These are phyloP conservation scores for Capromys pilorides DNA, from an alignment of 2,797 vertebrate species.

Conservation along the genomic window DNA sequence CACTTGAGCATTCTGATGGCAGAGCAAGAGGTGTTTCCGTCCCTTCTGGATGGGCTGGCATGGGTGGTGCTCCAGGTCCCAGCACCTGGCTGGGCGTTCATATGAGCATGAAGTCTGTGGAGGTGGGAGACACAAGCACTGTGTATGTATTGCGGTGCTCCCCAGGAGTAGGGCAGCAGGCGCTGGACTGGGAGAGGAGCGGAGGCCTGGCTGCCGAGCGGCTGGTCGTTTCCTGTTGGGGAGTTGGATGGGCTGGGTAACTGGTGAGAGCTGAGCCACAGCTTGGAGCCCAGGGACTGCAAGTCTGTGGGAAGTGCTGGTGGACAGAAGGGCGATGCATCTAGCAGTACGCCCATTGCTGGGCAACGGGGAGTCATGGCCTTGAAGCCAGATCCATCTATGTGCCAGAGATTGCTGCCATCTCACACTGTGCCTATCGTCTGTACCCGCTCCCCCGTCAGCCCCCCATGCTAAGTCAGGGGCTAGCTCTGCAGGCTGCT, in stretches of 20 bases:
- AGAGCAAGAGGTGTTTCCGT: accelerated
- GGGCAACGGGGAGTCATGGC: not conserved
- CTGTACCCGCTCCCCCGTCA: too few relatives aligned
- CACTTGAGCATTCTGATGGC: accelerated
- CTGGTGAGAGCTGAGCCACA: not conserved
- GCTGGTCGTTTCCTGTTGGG: not conserved
- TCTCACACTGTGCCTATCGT: accelerated
- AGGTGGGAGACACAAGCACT: not conserved
- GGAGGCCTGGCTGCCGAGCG: not conserved
- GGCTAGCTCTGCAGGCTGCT: accelerated
- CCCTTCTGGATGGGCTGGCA: not conserved
- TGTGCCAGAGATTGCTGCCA: accelerated
- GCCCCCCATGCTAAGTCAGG: accelerated
- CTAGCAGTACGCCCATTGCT: too few relatives aligned
- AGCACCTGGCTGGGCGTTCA: not conserved
- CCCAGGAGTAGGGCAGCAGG: not conserved
- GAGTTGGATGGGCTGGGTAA: not conserved
- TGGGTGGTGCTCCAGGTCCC: accelerated
- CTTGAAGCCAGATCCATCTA: not conserved
- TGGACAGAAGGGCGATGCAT: not conserved
- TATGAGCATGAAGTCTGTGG: accelerated
- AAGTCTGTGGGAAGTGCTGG: not conserved
- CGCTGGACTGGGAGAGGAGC: not conserved
- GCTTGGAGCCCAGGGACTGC: not conserved
- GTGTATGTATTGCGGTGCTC: accelerated